These are phyloP conservation scores for Drosophila pallidifrons DNA, from an alignment of 1,140 invertebrate species.

Conservation along the genomic window DNA sequence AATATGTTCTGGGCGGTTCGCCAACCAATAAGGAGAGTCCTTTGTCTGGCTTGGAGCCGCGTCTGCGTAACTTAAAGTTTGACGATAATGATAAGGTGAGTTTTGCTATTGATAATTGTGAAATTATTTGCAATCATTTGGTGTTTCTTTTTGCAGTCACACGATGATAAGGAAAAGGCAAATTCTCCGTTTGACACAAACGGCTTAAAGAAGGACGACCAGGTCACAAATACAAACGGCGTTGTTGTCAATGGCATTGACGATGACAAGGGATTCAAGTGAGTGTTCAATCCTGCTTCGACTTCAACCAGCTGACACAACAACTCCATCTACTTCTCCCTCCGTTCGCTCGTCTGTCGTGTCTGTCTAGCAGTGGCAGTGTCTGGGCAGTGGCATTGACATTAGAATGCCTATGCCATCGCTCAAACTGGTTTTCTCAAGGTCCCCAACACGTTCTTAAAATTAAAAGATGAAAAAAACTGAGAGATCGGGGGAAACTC, in stretches of 20 bases:
- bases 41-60: slow-evolving; percentile 87
- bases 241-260: slow-evolving; percentile 90
- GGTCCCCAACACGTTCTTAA: slow-evolving; percentile 47
- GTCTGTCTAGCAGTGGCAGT: slow-evolving; percentile 45
- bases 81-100: slow-evolving; percentile 85
- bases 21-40: slow-evolving; percentile 92
- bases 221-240: slow-evolving; percentile 93
- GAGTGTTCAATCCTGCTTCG: slow-evolving; percentile 85
- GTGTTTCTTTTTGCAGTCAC: slow-evolving; percentile 75
- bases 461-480: neutral
- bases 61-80: slow-evolving; percentile 90
- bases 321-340: slow-evolving; percentile 20
- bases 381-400: slow-evolving; percentile 73
- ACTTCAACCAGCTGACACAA: slow-evolving; percentile 31
- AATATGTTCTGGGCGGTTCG: slow-evolving; percentile 96
- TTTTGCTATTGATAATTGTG: neutral
- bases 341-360: slow-evolving; percentile 16
- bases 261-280: slow-evolving; percentile 97
- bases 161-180: slow-evolving; percentile 89
- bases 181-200: slow-evolving; percentile 89
- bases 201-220: slow-evolving; percentile 87
- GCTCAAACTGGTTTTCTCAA: slow-evolving; percentile 69
- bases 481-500: neutral
- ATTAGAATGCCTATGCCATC: slow-evolving; percentile 59
- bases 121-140: slow-evolving; percentile 3